Evolutionary conservation across 2,797 vertebrate genomes (phyloP).

Genomic region (Acanthopagrus latus): DNA sequence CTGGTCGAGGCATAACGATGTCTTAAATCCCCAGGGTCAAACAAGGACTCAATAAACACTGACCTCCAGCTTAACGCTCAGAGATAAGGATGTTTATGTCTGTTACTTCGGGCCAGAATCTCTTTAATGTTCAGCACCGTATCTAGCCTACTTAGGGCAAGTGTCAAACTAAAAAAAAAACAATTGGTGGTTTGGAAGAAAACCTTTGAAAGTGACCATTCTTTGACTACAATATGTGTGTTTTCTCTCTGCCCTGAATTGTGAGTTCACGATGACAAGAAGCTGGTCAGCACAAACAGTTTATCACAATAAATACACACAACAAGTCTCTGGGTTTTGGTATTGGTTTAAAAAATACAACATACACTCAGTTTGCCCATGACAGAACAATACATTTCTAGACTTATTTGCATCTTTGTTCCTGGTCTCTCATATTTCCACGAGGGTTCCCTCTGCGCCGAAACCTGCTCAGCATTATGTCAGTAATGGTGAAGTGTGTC

Average conservation of each 20-base stretch:
- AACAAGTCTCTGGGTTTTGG: background rate
- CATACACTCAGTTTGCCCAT: background rate
- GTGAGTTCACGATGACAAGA: background rate
- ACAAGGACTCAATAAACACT: conserved; percentile 27
- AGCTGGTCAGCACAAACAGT: background rate
- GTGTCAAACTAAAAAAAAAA: background rate
- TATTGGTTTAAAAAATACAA: background rate
- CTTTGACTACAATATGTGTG: background rate
- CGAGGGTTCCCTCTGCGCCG: conserved; percentile 23
- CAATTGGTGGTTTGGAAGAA: background rate
- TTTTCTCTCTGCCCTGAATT: background rate
- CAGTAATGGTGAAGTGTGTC: conserved; percentile 50
- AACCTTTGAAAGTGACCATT: background rate
- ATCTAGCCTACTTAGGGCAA: conserved; percentile 10
- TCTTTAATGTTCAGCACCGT: conserved; percentile 6
- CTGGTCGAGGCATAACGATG: background rate
- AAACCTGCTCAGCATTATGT: conserved; percentile 57
- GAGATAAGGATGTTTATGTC: conserved; percentile 44
- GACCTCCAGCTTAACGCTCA: conserved; percentile 27
- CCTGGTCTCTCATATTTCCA: conserved; percentile 30
- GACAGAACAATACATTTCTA: background rate
- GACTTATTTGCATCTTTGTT: conserved; percentile 12
- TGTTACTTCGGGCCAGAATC: conserved; percentile 21
- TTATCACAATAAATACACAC: background rate
- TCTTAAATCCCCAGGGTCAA: conserved; percentile 16